Conservation (phyloP, 2,888 invertebrate species). For the Camptogramma bilineatum region DNA sequence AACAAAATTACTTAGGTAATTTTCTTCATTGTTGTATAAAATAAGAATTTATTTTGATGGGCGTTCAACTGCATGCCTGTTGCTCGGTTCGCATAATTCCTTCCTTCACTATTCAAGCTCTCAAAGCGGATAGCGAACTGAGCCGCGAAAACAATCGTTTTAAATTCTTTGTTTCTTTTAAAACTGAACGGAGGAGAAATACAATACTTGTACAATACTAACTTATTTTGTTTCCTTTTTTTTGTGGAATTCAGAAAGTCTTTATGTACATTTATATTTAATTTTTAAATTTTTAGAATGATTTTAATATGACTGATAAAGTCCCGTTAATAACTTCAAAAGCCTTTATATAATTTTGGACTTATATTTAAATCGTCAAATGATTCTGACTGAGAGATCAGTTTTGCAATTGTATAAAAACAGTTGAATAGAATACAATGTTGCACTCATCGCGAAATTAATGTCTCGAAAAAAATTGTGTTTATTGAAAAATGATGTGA, state of each 20-base stretch:
- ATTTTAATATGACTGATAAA: too few species aligned
- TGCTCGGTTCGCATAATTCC: constrained; percentile 12
- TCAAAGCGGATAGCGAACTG: constrained; percentile 10
- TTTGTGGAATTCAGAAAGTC: background rate
- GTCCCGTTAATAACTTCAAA: too few species aligned
- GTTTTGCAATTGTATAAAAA: too few species aligned
- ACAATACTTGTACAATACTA: background rate
- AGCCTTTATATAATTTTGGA: too few species aligned
- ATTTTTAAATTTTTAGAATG: too few species aligned
- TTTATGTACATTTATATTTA: too few species aligned
- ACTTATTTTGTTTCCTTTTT: background rate
- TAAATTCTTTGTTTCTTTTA: constrained; percentile 21
- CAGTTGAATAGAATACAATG: too few species aligned
- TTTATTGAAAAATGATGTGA: too few species aligned
- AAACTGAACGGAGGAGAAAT: background rate
- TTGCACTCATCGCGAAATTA: too few species aligned
- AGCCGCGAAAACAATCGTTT: constrained; percentile 18
- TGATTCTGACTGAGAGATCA: too few species aligned
- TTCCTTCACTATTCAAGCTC: constrained; percentile 18
- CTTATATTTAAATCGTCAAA: too few species aligned
- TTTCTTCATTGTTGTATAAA: constrained; percentile 2
- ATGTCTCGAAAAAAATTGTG: too few species aligned
- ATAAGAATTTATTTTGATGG: background rate
- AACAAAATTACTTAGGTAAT: background rate
- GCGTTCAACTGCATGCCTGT: constrained; percentile 15